phyloP scores from a whole-genome alignment of 2,797 vertebrate genomes.

The Danionella dracula region DNA sequence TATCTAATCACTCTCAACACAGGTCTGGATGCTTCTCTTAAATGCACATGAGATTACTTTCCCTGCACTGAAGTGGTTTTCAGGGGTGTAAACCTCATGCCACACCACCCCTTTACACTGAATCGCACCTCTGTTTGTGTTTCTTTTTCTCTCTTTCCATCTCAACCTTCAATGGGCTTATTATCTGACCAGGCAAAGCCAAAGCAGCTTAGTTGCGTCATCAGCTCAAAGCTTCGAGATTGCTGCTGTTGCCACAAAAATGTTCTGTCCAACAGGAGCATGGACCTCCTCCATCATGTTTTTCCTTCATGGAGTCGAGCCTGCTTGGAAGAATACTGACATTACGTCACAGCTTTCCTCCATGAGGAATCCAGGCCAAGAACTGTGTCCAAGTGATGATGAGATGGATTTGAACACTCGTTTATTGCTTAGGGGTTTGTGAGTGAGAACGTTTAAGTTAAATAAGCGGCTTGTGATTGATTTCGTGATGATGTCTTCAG shows the following conservation, averaged over 20 bases:
- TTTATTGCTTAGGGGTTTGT: not conserved
- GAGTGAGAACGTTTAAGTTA: not conserved
- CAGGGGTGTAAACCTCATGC: not conserved
- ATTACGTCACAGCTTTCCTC: not conserved
- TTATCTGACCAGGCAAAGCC: slow-evolving; percentile 7
- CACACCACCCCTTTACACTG: not conserved
- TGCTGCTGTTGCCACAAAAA: not conserved
- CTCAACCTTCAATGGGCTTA: not conserved
- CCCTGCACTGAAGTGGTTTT: not conserved
- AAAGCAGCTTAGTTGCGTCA: slow-evolving; percentile 7
- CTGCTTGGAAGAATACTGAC: not conserved
- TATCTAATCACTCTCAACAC: not conserved
- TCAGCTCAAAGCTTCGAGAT: not conserved
- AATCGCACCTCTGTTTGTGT: slow-evolving; percentile 11
- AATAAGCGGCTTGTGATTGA: not conserved
- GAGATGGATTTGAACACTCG: not conserved
- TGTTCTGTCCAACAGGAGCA: not conserved
- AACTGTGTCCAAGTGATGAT: not conserved
- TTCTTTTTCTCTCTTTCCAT: slow-evolving; percentile 8
- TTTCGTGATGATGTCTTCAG: not conserved
- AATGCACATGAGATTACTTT: slow-evolving; percentile 1
- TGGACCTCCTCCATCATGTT: not conserved
- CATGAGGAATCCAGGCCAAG: not conserved
- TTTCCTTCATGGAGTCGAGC: not conserved
- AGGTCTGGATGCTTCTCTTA: not conserved